These are phyloP conservation scores for Melanchra persicariae DNA, from an alignment of 2,888 invertebrate species.

Conservation along the genomic window DNA sequence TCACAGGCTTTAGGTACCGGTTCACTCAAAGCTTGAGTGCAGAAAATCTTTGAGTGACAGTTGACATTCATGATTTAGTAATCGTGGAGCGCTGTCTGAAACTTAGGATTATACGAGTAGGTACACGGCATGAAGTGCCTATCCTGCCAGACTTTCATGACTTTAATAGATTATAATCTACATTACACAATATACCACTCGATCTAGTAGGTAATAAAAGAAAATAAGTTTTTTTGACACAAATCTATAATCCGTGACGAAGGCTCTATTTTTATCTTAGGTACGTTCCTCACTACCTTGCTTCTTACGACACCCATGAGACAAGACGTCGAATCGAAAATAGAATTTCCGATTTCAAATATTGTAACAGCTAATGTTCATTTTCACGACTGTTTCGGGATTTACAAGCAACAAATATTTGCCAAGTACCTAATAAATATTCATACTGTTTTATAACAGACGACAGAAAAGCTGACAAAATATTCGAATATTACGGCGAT, in stretches of 20 bases:
- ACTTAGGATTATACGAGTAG: neutral
- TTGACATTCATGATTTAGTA: neutral
- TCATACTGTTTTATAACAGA: slow-evolving; percentile 38
- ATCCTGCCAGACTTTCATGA: too few species aligned
- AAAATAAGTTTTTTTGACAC: slow-evolving; percentile 4
- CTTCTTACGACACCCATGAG: slow-evolving; percentile 44
- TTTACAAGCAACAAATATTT: slow-evolving; percentile 55
- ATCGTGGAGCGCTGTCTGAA: neutral
- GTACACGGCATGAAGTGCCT: neutral
- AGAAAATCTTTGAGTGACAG: neutral
- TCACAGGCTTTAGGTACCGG: slow-evolving; percentile 6
- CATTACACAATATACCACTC: neutral
- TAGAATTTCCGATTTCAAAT: slow-evolving; percentile 57
- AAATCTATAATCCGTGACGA: slow-evolving; percentile 9
- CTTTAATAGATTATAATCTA: neutral
- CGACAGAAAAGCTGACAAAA: slow-evolving; percentile 27
- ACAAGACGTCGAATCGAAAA: slow-evolving; percentile 44
- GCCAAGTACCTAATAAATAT: slow-evolving; percentile 43
- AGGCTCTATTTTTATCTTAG: slow-evolving; percentile 19
- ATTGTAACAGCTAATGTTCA: slow-evolving; percentile 51
- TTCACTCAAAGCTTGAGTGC: slow-evolving; percentile 12
- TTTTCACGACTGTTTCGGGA: slow-evolving; percentile 54
- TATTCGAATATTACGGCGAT: slow-evolving; percentile 24
- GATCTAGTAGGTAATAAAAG: neutral
- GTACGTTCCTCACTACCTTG: slow-evolving; percentile 7